phyloP scores from a whole-genome alignment of 1,140 invertebrate species.

The Magallana gigas region DNA sequence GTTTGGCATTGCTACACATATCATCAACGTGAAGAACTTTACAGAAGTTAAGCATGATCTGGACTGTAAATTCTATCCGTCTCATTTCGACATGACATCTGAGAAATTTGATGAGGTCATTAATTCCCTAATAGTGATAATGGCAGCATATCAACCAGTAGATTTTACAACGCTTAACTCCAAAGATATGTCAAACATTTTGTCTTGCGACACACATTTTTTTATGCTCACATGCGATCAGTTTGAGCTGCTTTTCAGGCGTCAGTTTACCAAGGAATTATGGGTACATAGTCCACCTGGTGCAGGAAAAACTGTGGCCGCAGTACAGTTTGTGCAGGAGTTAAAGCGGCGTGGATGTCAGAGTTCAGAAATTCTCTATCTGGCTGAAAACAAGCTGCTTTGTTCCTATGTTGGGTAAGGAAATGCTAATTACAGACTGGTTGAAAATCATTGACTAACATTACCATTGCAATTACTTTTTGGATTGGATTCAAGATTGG shows the following conservation, averaged over 20 bases:
- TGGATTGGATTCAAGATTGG: no score
- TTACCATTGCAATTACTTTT: no score
- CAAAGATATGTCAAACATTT: constrained; percentile 47
- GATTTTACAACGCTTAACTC: constrained; percentile 55
- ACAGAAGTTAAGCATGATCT: constrained; percentile 46
- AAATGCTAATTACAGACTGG: no score
- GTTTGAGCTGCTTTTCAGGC: constrained; percentile 70
- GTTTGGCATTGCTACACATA: constrained; percentile 66
- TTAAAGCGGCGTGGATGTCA: constrained; percentile 61
- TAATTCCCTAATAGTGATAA: constrained; percentile 60
- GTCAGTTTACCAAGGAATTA: constrained; percentile 71
- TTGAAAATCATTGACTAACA: no score
- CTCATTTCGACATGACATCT: constrained; percentile 60
- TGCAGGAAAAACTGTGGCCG: constrained; percentile 70
- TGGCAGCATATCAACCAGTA: constrained; percentile 66
- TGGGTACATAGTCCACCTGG: constrained; percentile 74
- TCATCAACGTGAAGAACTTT: constrained; percentile 50
- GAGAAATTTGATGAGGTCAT: constrained; percentile 64
- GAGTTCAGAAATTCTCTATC: constrained; percentile 62
- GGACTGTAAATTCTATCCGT: constrained; percentile 62
- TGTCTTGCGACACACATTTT: constrained; percentile 56
- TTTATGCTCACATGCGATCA: constrained; percentile 72
- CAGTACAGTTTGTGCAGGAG: constrained; percentile 69
- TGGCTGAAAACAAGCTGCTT: constrained; percentile 71
- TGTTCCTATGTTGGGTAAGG: constrained; percentile 70